phyloP scores from a whole-genome alignment of 2,888 invertebrate genomes.

The Drosophila lacicola region DNA sequence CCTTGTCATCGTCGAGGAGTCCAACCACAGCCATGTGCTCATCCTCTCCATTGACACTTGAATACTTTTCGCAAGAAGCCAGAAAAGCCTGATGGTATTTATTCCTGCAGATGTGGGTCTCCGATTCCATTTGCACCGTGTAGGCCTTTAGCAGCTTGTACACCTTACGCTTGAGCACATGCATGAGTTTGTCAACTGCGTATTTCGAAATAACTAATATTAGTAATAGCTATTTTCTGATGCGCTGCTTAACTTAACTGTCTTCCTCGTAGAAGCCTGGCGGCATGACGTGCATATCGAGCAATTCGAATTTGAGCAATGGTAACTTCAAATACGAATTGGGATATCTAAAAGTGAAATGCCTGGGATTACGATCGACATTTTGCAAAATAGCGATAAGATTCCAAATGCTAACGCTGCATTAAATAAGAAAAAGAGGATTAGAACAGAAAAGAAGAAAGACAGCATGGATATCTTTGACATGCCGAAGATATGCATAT shows the following conservation, averaged over 20 bases:
- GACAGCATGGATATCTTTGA: too few species aligned
- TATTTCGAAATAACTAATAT: neutral
- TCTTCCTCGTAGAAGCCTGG: slow-evolving; percentile 80
- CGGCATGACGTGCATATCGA: slow-evolving; percentile 62
- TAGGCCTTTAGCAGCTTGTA: slow-evolving; percentile 68
- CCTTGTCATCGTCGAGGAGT: neutral
- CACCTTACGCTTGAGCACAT: slow-evolving; percentile 70
- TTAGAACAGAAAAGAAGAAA: neutral
- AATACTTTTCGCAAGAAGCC: neutral
- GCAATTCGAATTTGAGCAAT: slow-evolving; percentile 81
- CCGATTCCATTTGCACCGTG: slow-evolving; percentile 13
- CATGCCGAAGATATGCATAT: too few species aligned
- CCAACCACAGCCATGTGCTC: neutral
- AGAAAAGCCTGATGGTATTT: slow-evolving; percentile 71
- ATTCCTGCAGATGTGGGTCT: slow-evolving; percentile 20
- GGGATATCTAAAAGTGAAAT: slow-evolving; percentile 65
- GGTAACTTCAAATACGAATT: slow-evolving; percentile 80
- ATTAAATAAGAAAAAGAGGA: neutral
- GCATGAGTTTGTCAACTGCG: slow-evolving; percentile 73
- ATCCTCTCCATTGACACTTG: slow-evolving; percentile 21
- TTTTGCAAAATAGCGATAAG: slow-evolving; percentile 78
- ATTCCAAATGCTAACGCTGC: slow-evolving; percentile 78
- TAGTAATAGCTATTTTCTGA: neutral
- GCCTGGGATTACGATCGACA: slow-evolving; percentile 66
- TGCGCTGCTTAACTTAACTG: slow-evolving; percentile 54